Conservation (phyloP, 1,140 invertebrate genomes). For the Scaptomyza hsui region DNA sequence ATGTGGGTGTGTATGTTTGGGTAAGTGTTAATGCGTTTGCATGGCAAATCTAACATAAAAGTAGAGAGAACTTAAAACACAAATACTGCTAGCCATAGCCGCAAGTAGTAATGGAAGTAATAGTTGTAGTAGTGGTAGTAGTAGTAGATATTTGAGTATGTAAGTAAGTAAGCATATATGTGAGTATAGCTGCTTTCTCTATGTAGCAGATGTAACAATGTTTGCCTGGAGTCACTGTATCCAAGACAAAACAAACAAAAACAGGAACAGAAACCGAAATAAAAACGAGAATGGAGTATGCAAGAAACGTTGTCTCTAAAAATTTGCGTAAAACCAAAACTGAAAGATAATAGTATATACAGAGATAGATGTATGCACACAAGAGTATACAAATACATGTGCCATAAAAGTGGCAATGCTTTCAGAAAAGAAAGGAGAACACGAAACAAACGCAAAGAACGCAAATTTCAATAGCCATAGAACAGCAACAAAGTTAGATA, state of each 20-base stretch:
- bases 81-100: conserved; percentile 17
- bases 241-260: conserved; percentile 13
- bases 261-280: conserved; percentile 14
- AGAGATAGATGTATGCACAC: conserved; percentile 21
- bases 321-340: conserved; percentile 45
- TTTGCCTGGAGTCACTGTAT: conserved; percentile 14
- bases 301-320: conserved; percentile 40
- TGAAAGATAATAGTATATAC: conserved; percentile 30
- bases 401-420: conserved; percentile 43
- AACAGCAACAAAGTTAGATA: conserved; percentile 43
- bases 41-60: conserved; percentile 10
- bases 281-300: conserved; percentile 27
- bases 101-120: conserved; percentile 1
- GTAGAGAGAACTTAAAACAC: conserved; percentile 10
- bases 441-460: conserved; percentile 48
- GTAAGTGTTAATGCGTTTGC: conserved; percentile 16
- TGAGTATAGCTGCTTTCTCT: conserved; percentile 24
- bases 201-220: conserved; percentile 17
- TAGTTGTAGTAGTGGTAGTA: conserved; percentile 8
- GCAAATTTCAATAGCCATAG: conserved; percentile 41
- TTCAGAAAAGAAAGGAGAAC: conserved; percentile 31
- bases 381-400: conserved; percentile 44
- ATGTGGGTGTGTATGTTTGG: neutral
- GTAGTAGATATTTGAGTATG: conserved; percentile 27
- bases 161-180: conserved; percentile 36